Base-by-base conservation (phyloP, 2,888 invertebrate species). In the Heteromurus nitidus region DNA sequence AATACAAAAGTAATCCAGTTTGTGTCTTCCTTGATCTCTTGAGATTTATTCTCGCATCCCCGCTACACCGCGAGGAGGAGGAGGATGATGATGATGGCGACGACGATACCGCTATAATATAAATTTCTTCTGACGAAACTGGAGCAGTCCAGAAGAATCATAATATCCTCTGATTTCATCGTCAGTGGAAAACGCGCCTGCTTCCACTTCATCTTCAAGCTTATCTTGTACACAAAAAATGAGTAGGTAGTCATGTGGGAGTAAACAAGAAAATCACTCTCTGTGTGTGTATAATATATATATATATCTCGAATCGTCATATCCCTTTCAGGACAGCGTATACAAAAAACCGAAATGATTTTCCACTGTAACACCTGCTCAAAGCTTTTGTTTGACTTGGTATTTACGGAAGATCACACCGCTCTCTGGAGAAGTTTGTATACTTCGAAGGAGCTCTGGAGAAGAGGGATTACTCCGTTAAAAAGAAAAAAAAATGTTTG, bases 361-460 rank as follows among this genome's bases (percentile, higher is more conserved):
- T 70, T 70, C 44, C 53, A 69, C 62, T 60, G 68, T 77, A 77
- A 77, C 77, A 77, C 77, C 77, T 77, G 77, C 77, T 64, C 77
- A 70, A 62, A n/a, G 1, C 26, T 69, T 69, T 76, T 77, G 77
- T 77, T 77, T 77, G 77, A 76, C 31, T 77, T 69, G 53, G 62
- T 42, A 0, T 77, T 77, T 58, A 50, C 28, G 22, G 30, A n/a
- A 76, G 67, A 26, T 24, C 58, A 18, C 9, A 9, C 20, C 11
- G 5, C 5, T 30, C 24, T 22, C 13, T n/a, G 30, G 64, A 64
- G 64, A 30, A 64, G 64, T 64, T 64, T 28, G 30, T 42, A 31
- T 18, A 18, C 28, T 30, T 30, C 58, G 22, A 50, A 50, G 58
- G 22, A 24, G 36, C n/a, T 13, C 42, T 50, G 50, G 65, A 74